These are phyloP conservation scores for Drosophila stalkeri DNA, from an alignment of 2,888 invertebrate species.

Conservation along the genomic window DNA sequence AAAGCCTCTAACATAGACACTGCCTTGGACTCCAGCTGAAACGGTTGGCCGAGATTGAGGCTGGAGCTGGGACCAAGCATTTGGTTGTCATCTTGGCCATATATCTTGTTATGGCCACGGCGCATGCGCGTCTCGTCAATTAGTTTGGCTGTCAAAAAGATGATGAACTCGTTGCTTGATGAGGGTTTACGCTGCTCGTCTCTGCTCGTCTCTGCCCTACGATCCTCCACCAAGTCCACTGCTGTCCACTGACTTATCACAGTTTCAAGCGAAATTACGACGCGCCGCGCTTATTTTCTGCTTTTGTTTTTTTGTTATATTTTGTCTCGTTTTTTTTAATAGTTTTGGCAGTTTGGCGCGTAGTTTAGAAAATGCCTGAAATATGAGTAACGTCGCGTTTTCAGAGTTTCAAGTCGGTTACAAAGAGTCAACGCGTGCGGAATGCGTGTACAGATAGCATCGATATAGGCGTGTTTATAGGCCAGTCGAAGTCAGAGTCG, in stretches of 20 bases:
- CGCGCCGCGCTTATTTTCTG: conserved; percentile 55
- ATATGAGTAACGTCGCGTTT: conserved; percentile 67
- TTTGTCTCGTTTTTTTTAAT: conserved; percentile 56
- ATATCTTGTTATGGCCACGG: conserved; percentile 75
- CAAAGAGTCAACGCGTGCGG: conserved; percentile 50
- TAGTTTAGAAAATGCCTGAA: conserved; percentile 71
- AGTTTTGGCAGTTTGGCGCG: conserved; percentile 73
- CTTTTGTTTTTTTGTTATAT: conserved; percentile 10
- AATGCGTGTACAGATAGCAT: conserved; percentile 66
- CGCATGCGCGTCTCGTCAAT: conserved; percentile 82
- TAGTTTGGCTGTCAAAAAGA: conserved; percentile 84
- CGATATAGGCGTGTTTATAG: conserved; percentile 69
- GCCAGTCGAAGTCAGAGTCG: conserved; percentile 41
- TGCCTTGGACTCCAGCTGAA: conserved; percentile 18
- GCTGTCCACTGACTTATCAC: conserved; percentile 74
- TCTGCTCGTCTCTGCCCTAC: conserved; percentile 38
- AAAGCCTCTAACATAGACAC: conserved; percentile 51
- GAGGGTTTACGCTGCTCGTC: conserved; percentile 68
- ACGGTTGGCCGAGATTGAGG: conserved; percentile 7
- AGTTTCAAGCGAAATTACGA: conserved; percentile 80
- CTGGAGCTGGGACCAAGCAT: conserved; percentile 22
- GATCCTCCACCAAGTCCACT: conserved; percentile 33
- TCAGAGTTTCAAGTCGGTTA: conserved; percentile 20
- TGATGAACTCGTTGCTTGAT: conserved; percentile 83
- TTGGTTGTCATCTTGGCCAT: conserved; percentile 76